A percentile compares a stretch with the other conserved stretches of the same genome.
These are phyloP conservation scores for Genyomyrus donnyi DNA, from an alignment of 2,113 vertebrate genomes.

Conservation along the genomic window DNA sequence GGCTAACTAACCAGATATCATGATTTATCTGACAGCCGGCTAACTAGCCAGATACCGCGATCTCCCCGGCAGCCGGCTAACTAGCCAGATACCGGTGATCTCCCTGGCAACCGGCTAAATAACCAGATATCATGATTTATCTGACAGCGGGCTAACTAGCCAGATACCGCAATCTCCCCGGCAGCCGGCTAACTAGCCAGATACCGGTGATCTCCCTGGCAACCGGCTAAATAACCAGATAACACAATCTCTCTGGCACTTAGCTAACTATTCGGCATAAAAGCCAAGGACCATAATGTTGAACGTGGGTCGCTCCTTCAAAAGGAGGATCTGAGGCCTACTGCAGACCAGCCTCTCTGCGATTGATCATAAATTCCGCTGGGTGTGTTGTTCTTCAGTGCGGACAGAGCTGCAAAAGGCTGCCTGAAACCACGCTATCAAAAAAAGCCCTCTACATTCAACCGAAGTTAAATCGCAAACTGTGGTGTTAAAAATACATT, in stretches of 20 bases:
- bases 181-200: background rate
- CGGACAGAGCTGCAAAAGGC: background rate
- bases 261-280: background rate
- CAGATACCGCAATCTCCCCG: background rate
- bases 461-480: slow-evolving; percentile 12
- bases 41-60: background rate
- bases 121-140: background rate
- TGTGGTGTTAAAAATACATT: slow-evolving; percentile 10
- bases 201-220: background rate
- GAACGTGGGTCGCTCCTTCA: background rate
- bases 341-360: background rate
- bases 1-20: background rate
- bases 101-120: background rate
- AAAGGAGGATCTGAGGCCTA: background rate
- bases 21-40: too few species aligned
- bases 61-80: background rate
- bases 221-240: background rate
- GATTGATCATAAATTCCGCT: background rate
- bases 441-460: slow-evolving; percentile 8
- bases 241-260: background rate
- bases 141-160: background rate
- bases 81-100: background rate
- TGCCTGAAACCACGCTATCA: background rate
- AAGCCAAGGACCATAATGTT: background rate
- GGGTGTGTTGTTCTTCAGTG: background rate